Evolutionary conservation across 2,888 invertebrate genomes (phyloP).

Genomic region (Linnaemya tessellans): DNA sequence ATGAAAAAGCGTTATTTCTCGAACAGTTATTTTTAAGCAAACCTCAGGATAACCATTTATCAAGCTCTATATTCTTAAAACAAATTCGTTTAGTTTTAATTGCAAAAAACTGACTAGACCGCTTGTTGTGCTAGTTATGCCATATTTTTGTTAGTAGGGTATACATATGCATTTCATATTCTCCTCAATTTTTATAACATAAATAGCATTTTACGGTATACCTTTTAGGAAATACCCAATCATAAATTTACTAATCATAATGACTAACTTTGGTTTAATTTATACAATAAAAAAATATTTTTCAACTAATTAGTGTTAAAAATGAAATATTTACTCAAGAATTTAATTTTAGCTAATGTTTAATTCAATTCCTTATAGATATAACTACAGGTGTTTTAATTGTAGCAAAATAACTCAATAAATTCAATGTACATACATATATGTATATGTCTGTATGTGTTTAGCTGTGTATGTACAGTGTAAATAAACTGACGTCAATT

Average conservation of each 20-base stretch:
- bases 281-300: slow-evolving; percentile 16
- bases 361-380: slow-evolving; percentile 59
- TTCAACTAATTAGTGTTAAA: slow-evolving; percentile 55
- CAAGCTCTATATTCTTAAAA: no score
- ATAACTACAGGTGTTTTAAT: slow-evolving; percentile 61
- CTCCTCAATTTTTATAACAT: no score
- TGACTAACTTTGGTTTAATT: slow-evolving; percentile 39
- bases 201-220: no score
- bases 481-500: slow-evolving; percentile 55
- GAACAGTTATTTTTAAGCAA: no score
- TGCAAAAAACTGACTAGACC: no score
- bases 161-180: no score
- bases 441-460: no score
- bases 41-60: no score
- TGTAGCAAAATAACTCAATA: slow-evolving; percentile 56
- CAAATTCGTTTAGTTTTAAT: no score
- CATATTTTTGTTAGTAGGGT: no score
- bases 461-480: background rate
- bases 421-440: background rate
- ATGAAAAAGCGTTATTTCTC: no score
- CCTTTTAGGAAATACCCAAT: slow-evolving; percentile 24
- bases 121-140: no score
- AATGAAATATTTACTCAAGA: slow-evolving; percentile 50
- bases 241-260: slow-evolving; percentile 22
- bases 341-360: slow-evolving; percentile 32